Base-by-base conservation (phyloP, 2,888 invertebrate genomes). In the Latheticus oryzae region DNA sequence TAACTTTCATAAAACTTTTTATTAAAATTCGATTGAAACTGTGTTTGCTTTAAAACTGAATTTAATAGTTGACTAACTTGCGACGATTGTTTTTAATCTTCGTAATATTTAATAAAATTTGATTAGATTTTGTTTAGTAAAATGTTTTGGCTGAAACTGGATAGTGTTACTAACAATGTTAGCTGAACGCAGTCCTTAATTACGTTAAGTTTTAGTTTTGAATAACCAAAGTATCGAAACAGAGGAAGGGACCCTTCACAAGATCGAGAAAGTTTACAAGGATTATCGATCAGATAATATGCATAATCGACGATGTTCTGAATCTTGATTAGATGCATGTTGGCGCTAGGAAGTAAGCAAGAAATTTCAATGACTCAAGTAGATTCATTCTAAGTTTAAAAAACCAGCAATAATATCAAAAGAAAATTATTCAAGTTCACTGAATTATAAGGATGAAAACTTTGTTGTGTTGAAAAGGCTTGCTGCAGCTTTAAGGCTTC, bases 171-270 rank as follows among this genome's bases (percentile, higher is more conserved):
- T 47, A 47, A 47, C 47, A 47, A 33, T 47, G 35, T 47, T 47
- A 47, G 47, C 47, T 30, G 32, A 45, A 45, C 45, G 45, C 28
- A 45, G 17, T 9, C 45, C 45, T 23, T 33, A 47, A 47, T 47
- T 47, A 35, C 47, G 47, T 47, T 47, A 47, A 47, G 47, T 47
- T 47, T 47, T 47, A 47, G 47, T 47, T 47, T 47, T 47, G 47
- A 47, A 47, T 47, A 47, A 47, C 33, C 45, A 28, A 35, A 23
- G 33, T 23, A 47, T 35, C 35, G 47, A 21, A 24, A 35, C 47
- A 47, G 13, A 15, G 47, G 47, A 47, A 47, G 47, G 35, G 47
- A 47, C 33, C 47, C 47, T 35, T 47, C 47, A 47, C 35, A 35
- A 21, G 47, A 47, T 47, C 47, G 16, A 35, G 15, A 47, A 47